Conservation (phyloP, 2,888 invertebrate species). For the Pristionchus mayeri region DNA sequence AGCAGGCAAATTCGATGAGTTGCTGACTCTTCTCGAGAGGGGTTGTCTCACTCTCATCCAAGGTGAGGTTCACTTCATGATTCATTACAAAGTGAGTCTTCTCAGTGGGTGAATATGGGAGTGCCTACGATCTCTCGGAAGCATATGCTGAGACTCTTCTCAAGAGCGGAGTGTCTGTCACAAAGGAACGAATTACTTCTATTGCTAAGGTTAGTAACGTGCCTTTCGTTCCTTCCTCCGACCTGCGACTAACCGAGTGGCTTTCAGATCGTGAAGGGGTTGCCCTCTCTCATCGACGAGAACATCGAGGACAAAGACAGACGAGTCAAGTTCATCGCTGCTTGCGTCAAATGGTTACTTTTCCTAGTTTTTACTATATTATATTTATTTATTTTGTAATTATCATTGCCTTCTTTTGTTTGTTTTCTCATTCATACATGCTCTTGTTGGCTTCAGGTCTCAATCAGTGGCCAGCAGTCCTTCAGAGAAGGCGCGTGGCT, state of each 20-base stretch:
- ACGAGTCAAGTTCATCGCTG: constrained; percentile 44
- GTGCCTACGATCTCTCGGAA: constrained; percentile 47
- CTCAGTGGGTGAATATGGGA: constrained; percentile 20
- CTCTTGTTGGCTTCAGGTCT: constrained; percentile 40
- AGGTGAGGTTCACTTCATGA: neutral
- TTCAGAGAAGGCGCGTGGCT: constrained; percentile 5
- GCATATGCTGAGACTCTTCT: constrained; percentile 37
- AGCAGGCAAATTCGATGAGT: constrained; percentile 55
- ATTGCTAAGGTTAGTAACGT: constrained; percentile 33
- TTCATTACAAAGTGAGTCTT: neutral
- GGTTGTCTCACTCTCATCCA: constrained; percentile 50
- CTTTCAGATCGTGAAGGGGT: constrained; percentile 25
- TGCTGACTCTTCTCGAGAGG: constrained; percentile 58
- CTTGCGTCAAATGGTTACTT: constrained; percentile 45
- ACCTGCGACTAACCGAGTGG: neutral
- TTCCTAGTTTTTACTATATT: neutral
- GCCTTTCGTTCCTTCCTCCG: neutral
- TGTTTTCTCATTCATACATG: neutral
- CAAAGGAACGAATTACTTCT: neutral
- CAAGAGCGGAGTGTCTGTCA: constrained; percentile 25
- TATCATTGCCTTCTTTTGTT: neutral
- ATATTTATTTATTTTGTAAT: too few species aligned
- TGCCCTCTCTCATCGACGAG: constrained; percentile 20
- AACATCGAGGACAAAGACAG: constrained; percentile 35
- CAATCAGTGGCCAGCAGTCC: constrained; percentile 41